phyloP scores from a whole-genome alignment of 1,140 invertebrate genomes.

The Bombyx mandarina region DNA sequence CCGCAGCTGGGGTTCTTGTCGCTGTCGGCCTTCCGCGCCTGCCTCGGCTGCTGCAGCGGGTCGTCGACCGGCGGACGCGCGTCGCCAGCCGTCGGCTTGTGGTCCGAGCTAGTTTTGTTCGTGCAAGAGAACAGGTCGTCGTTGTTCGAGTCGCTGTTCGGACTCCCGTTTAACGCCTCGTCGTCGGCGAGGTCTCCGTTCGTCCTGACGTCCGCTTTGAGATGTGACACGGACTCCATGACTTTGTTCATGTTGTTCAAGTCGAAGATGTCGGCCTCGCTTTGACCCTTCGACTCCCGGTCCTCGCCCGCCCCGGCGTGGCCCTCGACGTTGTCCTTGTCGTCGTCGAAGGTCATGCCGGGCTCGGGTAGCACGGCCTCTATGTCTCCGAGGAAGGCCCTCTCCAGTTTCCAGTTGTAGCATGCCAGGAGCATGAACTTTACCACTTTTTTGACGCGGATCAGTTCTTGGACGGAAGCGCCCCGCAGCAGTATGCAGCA shows the following conservation, averaged over 20 bases:
- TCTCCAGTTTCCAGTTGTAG: slow-evolving; percentile 94
- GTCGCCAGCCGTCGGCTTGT: slow-evolving; percentile 4
- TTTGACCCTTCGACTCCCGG: neutral
- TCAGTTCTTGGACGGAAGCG: slow-evolving; percentile 81
- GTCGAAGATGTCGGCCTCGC: neutral
- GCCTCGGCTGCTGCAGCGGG: slow-evolving; percentile 27
- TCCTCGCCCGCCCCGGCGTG: no score
- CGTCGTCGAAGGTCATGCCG: slow-evolving; percentile 39
- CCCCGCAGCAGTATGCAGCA: slow-evolving; percentile 93
- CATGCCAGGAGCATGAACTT: slow-evolving; percentile 86
- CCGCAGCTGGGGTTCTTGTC: slow-evolving; percentile 62
- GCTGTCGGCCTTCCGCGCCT: slow-evolving; percentile 40
- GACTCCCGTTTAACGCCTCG: neutral
- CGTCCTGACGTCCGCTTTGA: no score
- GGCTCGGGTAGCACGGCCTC: slow-evolving; percentile 77
- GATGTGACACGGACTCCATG: no score
- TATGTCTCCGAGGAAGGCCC: slow-evolving; percentile 90
- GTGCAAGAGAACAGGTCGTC: slow-evolving; percentile 4
- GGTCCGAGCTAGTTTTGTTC: neutral
- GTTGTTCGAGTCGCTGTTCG: slow-evolving; percentile 2
- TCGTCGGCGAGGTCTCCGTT: neutral
- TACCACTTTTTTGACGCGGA: slow-evolving; percentile 85
- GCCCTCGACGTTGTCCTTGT: slow-evolving; percentile 19
- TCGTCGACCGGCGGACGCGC: slow-evolving; percentile 15
- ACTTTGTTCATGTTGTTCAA: no score